phyloP scores from a whole-genome alignment of 2,888 invertebrate species.

The Cataglyphis livida region DNA sequence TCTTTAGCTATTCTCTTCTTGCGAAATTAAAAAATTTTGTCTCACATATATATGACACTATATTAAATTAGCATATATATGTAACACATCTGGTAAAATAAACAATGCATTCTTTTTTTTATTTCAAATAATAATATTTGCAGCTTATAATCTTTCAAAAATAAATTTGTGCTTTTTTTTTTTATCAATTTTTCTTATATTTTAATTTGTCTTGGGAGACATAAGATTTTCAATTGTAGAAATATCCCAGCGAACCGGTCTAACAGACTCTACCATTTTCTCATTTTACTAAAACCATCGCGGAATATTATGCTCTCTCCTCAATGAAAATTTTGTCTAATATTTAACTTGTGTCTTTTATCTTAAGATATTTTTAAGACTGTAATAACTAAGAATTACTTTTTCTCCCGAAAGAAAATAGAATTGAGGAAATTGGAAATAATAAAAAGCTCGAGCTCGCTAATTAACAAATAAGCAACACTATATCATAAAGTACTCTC shows the following conservation, averaged over 20 bases:
- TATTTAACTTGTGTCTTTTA: constrained; percentile 28
- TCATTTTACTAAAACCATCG: constrained; percentile 47
- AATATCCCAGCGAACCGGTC: neutral
- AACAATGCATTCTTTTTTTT: neutral
- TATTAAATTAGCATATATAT: constrained; percentile 18
- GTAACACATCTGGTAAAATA: neutral
- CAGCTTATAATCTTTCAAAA: neutral
- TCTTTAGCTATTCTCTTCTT: neutral
- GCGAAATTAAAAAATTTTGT: neutral
- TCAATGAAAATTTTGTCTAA: constrained; percentile 45
- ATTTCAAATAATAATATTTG: neutral
- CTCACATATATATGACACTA: neutral
- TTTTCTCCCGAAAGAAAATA: neutral
- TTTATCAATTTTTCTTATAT: constrained; percentile 14
- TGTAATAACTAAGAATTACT: neutral
- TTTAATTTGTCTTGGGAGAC: constrained; percentile 1
- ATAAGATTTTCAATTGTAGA: neutral
- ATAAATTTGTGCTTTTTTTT: constrained; percentile 16
- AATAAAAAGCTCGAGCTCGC: neutral
- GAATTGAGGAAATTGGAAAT: neutral
- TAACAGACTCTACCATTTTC: neutral
- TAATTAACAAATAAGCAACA: constrained; percentile 7
- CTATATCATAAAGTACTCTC: neutral
- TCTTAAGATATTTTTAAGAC: neutral
- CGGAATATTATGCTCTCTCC: constrained; percentile 11